Evolutionary conservation across 2,113 vertebrate genomes (phyloP).

Genomic region (Hiodon tergisus): DNA sequence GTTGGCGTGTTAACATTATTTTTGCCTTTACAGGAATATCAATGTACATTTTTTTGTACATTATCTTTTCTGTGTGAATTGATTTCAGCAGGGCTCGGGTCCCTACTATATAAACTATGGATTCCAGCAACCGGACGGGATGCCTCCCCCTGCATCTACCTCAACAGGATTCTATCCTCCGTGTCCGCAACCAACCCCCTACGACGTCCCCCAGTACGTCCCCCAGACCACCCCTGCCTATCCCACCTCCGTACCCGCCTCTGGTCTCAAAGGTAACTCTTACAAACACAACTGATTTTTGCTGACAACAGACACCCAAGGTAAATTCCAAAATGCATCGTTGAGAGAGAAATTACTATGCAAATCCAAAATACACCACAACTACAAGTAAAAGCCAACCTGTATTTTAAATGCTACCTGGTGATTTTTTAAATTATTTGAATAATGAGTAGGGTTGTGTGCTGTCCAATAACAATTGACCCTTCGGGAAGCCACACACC

Average conservation of each 20-base stretch:
- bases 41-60: neutral
- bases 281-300: neutral
- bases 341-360: neutral
- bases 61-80: neutral
- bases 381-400: too few relatives aligned
- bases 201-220: neutral
- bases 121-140: neutral
- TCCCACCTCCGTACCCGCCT: neutral
- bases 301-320: neutral
- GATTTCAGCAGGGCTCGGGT: neutral
- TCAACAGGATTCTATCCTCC: neutral
- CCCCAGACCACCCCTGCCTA: neutral
- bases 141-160: neutral
- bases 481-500: too few relatives aligned
- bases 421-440: too few relatives aligned
- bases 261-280: neutral
- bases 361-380: neutral
- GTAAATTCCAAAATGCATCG: neutral
- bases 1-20: neutral
- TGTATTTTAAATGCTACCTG: too few relatives aligned
- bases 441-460: too few relatives aligned
- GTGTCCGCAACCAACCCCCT: neutral
- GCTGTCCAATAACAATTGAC: too few relatives aligned
- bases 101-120: slow-evolving; percentile 7
- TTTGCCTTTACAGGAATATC: neutral